A percentile compares a stretch with the other conserved stretches of the same genome.
Conservation (phyloP, 2,888 invertebrate species). For the Plebejus melissa region DNA sequence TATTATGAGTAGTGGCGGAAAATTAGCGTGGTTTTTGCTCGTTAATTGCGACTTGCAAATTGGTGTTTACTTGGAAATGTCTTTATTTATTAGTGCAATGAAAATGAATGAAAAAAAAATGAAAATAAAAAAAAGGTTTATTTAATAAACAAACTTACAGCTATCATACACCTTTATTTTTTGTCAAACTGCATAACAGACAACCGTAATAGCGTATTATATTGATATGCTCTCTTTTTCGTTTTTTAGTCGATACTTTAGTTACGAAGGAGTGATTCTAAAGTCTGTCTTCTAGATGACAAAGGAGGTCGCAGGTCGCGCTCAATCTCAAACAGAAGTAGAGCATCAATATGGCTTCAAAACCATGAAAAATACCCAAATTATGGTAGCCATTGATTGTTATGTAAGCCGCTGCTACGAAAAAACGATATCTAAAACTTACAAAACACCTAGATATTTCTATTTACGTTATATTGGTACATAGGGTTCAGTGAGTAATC, state of each 20-base stretch:
- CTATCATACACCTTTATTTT: no score
- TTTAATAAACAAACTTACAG: no score
- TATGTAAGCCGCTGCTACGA: not conserved
- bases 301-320: no score
- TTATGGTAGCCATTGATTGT: not conserved
- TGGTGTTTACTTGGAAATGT: conserved; percentile 1
- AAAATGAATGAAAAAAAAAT: no score
- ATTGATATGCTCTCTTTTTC: not conserved
- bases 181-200: no score
- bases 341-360: no score
- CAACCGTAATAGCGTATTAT: not conserved
- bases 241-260: no score
- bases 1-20: conserved; percentile 28
- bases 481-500: conserved; percentile 3
- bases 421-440: not conserved
- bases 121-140: no score
- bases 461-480: not conserved
- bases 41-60: conserved; percentile 10
- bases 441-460: not conserved
- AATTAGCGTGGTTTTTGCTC: conserved; percentile 26
- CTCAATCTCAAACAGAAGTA: no score
- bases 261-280: no score
- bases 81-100: not conserved
- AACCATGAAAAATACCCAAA: not conserved
- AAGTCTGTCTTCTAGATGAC: no score